Evolutionary conservation across 1,140 invertebrate genomes (phyloP).

Genomic region (Drosophila oshimai): DNA sequence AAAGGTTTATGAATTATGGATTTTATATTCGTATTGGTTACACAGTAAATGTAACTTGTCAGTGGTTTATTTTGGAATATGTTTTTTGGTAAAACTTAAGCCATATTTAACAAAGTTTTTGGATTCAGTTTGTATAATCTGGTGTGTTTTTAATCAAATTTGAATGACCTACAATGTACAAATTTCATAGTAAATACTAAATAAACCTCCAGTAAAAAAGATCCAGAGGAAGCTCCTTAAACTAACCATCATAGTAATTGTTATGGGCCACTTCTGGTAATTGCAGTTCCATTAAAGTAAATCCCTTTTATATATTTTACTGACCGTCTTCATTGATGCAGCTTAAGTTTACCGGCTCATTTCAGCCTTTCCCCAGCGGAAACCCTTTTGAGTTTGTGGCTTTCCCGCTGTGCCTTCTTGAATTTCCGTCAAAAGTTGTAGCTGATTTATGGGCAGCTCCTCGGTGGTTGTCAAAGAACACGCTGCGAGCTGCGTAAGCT

Average conservation of each 20-base stretch:
- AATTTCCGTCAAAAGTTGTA: slow-evolving; percentile 70
- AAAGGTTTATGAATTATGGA: slow-evolving; percentile 60
- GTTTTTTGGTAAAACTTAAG: neutral
- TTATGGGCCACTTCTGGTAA: slow-evolving; percentile 15
- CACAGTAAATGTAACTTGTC: neutral
- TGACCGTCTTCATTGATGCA: neutral
- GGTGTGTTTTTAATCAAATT: no score
- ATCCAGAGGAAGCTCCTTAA: neutral
- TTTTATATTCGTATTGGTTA: slow-evolving; percentile 1
- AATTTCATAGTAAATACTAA: neutral
- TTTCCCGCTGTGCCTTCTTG: slow-evolving; percentile 33
- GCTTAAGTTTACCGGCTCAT: slow-evolving; percentile 19
- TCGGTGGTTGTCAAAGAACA: slow-evolving; percentile 30
- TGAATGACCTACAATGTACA: no score
- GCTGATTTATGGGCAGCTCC: slow-evolving; percentile 65
- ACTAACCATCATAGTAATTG: slow-evolving; percentile 3
- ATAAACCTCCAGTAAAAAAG: neutral
- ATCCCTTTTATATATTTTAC: neutral
- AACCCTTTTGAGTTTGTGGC: slow-evolving; percentile 17
- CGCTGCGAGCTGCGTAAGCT: slow-evolving; percentile 36
- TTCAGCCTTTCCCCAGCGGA: neutral
- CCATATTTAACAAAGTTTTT: no score
- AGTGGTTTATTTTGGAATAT: no score
- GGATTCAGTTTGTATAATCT: no score
- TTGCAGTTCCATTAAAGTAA: slow-evolving; percentile 7